Evolutionary conservation across 2,888 invertebrate genomes (phyloP), one percentile per base, ranked within the genome.

Genomic region (Sinelater perroti): DNA sequence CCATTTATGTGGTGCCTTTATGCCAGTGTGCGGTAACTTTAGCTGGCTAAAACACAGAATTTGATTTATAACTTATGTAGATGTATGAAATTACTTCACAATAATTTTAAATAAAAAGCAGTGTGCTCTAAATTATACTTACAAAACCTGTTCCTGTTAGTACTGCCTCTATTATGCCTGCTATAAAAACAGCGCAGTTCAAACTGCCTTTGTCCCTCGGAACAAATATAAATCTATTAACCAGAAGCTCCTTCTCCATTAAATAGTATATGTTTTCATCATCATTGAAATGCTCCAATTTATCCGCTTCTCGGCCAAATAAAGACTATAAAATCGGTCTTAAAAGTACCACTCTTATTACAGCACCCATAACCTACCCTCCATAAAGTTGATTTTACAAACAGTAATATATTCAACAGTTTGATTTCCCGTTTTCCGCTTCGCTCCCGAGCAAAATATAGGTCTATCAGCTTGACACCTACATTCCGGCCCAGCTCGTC

Each of bases 1-100:
- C 95, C 93, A 98, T 96, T 75, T 97, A 99, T 0, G 98, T 97
- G 5, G 98, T 98, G 31, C 97, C 99, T 78, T 98, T 97, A 78
- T 99, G 98, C 97, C 97, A 98, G 77, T 98, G 97, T 0, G 97
- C 97, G 0, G 97, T 92, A 4, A 99, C 98, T 81, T 97, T 97
- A 31, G 96, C 95, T 2, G 97, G 91, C 97, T 97, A 81, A 60
- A 89, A 87, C 44, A 63, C 65, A 70, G 69, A 63, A 4, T 17
- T 21, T 24, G 10, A 5, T 13, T 20, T 26, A 18, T 53, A 24
- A 21, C 30, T 10, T 26, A n/a, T n/a, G n/a, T n/a, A n/a, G n/a
- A n/a, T n/a, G n/a, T n/a, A n/a, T n/a, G 38, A 18, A 16, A 53
- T 24, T 24, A 8, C n/a, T n/a, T n/a, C 26, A 24, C 6, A 24